These are phyloP conservation scores for Parotocinclus haroldoi DNA, from an alignment of 2,797 vertebrate species.

Conservation along the genomic window DNA sequence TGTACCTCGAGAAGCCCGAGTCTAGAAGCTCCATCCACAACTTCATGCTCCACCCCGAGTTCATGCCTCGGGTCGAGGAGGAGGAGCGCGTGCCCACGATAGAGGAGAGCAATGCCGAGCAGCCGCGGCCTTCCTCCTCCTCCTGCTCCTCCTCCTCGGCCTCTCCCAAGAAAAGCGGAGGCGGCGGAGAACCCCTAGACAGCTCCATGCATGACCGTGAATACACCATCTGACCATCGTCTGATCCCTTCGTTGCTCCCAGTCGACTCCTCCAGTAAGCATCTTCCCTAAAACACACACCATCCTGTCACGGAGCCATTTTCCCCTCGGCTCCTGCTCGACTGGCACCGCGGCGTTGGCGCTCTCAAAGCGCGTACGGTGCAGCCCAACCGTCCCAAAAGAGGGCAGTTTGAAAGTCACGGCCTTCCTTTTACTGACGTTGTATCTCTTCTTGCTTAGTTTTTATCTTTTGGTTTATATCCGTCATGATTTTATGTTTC, in stretches of 20 bases:
- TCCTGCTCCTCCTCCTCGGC: constrained; percentile 37
- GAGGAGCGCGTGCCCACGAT: constrained; percentile 68
- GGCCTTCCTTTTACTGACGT: constrained; percentile 43
- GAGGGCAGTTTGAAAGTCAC: constrained; percentile 47
- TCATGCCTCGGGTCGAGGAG: constrained; percentile 77
- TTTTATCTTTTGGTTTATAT: constrained; percentile 38
- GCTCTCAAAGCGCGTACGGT: constrained; percentile 57
- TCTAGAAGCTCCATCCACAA: constrained; percentile 91
- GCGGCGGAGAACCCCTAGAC: constrained; percentile 60
- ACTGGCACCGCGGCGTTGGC: constrained; percentile 54
- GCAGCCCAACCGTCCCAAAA: constrained; percentile 41
- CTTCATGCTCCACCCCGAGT: constrained; percentile 96
- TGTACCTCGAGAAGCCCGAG: constrained; percentile 60
- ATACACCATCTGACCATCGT: constrained; percentile 74
- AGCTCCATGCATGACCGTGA: constrained; percentile 72
- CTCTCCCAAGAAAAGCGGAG: constrained; percentile 44
- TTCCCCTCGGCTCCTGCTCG: constrained; percentile 25
- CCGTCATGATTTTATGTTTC: constrained; percentile 33
- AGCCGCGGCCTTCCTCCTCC: constrained; percentile 34
- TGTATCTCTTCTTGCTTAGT: constrained; percentile 30
- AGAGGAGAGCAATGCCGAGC: constrained; percentile 70
- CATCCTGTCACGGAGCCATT: constrained; percentile 1
- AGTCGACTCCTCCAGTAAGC: constrained; percentile 24
- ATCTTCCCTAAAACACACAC: constrained; percentile 16
- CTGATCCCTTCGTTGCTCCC: constrained; percentile 1